These are phyloP conservation scores for Lasioglossum zephyrum DNA, from an alignment of 2,888 invertebrate genomes.

Conservation along the genomic window DNA sequence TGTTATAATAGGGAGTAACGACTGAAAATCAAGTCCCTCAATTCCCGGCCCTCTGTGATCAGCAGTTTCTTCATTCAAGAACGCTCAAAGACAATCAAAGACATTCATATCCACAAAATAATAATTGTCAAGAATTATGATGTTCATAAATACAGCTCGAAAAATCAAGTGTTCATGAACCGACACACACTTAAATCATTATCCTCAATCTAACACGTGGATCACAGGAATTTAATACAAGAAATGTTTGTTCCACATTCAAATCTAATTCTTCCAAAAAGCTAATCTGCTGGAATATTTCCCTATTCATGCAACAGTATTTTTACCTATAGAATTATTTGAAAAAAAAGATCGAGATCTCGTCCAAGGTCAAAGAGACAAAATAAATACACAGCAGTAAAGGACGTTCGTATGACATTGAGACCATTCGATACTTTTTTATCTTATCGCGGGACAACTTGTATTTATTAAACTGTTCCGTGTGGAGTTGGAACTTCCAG, in stretches of 20 bases:
- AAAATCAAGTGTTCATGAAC: neutral
- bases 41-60: neutral
- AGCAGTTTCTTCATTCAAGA: neutral
- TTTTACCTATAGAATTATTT: neutral
- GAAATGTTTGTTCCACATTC: neutral
- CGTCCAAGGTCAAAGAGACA: neutral
- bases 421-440: neutral
- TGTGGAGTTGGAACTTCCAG: neutral
- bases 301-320: too few relatives aligned
- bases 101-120: neutral
- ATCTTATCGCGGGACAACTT: neutral
- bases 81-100: neutral
- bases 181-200: neutral
- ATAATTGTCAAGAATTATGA: neutral
- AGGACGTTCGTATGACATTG: neutral
- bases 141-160: neutral
- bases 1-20: constrained; percentile 13
- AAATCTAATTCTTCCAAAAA: neutral
- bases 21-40: neutral
- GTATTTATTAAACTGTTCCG: neutral
- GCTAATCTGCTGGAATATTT: too few relatives aligned
- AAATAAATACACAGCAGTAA: neutral
- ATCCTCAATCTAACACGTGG: neutral
- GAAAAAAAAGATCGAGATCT: neutral
- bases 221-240: neutral